These are phyloP conservation scores for Drosophila birchii DNA, from an alignment of 2,888 invertebrate species.

Conservation along the genomic window DNA sequence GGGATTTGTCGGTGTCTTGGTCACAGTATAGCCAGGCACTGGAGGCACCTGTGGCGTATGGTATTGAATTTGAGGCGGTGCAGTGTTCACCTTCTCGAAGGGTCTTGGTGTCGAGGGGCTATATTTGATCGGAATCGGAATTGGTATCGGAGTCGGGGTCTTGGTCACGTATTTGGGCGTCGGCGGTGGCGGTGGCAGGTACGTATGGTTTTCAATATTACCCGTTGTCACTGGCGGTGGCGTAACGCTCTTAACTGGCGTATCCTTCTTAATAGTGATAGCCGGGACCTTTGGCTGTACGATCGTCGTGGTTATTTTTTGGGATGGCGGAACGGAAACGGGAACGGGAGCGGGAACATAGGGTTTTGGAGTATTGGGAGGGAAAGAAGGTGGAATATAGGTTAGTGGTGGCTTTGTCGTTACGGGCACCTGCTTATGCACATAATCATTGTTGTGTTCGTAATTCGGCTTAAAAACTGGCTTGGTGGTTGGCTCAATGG, in stretches of 20 bases:
- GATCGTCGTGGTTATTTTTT: conserved; percentile 54
- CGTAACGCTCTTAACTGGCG: conserved; percentile 69
- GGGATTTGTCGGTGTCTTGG: conserved; percentile 6
- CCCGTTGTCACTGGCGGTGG: conserved; percentile 68
- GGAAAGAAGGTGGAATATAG: conserved; percentile 81
- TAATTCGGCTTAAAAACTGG: conserved; percentile 75
- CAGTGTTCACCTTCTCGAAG: conserved; percentile 47
- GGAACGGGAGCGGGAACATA: conserved; percentile 72
- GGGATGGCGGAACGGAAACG: conserved; percentile 60
- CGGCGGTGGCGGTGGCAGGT: conserved; percentile 57
- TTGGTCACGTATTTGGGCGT: conserved; percentile 46
- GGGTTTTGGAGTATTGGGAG: conserved; percentile 62
- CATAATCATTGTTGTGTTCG: conserved; percentile 69
- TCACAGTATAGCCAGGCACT: background rate
- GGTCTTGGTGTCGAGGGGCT: conserved; percentile 55
- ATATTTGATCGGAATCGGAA: conserved; percentile 44
- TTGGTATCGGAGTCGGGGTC: conserved; percentile 51
- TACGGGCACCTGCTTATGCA: conserved; percentile 68
- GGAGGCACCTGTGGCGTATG: conserved; percentile 43
- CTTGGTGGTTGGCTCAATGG: conserved; percentile 62
- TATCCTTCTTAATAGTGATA: conserved; percentile 78
- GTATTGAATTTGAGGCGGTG: conserved; percentile 48
- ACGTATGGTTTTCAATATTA: conserved; percentile 77
- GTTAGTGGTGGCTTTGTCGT: conserved; percentile 77
- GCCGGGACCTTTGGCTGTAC: conserved; percentile 76